A percentile compares a stretch with the other conserved stretches of the same genome.
Evolutionary conservation across 2,888 invertebrate species (phyloP).

Genomic region (Latrodectus hesperus): DNA sequence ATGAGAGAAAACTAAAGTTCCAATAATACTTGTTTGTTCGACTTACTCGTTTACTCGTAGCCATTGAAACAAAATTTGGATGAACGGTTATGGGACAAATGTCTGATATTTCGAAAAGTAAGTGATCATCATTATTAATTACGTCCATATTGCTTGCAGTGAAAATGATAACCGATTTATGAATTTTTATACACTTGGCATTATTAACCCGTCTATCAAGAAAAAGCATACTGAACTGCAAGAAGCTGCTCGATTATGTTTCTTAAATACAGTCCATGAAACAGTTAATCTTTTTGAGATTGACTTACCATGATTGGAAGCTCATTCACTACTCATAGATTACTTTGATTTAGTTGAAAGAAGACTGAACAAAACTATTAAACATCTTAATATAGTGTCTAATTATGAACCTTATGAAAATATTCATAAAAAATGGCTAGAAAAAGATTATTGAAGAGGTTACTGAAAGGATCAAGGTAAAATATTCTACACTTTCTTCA

Average conservation of each 20-base stretch:
- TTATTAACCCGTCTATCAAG: no score
- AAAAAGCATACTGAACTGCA: no score
- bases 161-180: neutral
- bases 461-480: neutral
- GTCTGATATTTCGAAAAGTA: neutral
- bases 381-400: neutral
- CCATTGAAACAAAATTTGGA: neutral
- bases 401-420: constrained; percentile 1
- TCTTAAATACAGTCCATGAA: neutral
- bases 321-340: neutral
- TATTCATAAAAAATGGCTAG: neutral
- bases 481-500: neutral
- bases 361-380: constrained; percentile 1
- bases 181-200: neutral
- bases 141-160: neutral
- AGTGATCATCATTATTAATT: neutral
- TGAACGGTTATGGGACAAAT: neutral
- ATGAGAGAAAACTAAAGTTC: no score
- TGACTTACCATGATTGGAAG: neutral
- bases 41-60: neutral
- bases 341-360: constrained; percentile 7
- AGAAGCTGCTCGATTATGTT: neutral
- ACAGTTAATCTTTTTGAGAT: constrained; percentile 1
- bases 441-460: neutral
- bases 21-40: no score